Conservation (phyloP, 2,888 invertebrate genomes). For the Lasius fuliginosus region DNA sequence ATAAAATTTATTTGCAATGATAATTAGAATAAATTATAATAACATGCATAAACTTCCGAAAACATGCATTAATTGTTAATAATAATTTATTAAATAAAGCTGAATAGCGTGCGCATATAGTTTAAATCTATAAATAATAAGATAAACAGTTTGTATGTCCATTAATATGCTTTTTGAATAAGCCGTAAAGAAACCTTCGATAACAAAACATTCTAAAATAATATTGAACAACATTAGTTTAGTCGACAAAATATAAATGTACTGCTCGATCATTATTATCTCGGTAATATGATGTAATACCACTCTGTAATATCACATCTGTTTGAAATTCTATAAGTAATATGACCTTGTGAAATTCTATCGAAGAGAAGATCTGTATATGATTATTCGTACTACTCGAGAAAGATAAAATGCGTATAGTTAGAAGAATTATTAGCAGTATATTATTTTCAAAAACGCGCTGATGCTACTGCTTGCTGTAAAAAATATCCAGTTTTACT, state of each 20-base stretch:
- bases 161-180: not conserved
- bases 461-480: not conserved
- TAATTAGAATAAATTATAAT: not conserved
- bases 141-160: not conserved
- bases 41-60: not conserved
- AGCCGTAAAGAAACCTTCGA: not conserved
- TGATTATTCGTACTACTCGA: not conserved
- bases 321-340: constrained; percentile 15
- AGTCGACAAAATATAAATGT: not conserved
- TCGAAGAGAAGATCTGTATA: not conserved
- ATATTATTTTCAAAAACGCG: constrained; percentile 3
- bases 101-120: not conserved
- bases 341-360: constrained; percentile 13
- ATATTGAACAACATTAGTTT: not conserved
- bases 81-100: not conserved
- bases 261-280: not conserved
- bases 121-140: not conserved
- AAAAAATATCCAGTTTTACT: not conserved
- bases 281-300: not conserved
- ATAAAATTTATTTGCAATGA: constrained; percentile 4
- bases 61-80: constrained; percentile 5
- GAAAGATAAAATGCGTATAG: not conserved
- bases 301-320: not conserved
- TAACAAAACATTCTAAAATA: not conserved
- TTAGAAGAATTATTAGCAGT: constrained; percentile 1